Conservation (phyloP, 1,140 invertebrate species). For the Stratiolaelaps scimitus region DNA sequence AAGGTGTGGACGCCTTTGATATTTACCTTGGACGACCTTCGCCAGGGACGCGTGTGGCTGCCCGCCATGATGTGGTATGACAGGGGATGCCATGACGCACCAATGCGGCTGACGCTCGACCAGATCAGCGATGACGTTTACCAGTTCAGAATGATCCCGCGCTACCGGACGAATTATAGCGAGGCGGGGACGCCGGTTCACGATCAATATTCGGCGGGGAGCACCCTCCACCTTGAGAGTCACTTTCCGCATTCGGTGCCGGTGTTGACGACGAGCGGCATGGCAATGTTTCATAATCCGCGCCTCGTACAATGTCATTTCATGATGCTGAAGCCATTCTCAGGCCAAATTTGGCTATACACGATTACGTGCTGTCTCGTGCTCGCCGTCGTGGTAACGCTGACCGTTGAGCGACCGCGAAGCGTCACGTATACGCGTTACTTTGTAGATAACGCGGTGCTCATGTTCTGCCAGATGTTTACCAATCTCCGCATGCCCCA, state of each 20-base stretch:
- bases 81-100: background rate
- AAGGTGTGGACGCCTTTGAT: background rate
- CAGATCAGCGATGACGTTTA: background rate
- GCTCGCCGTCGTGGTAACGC: background rate
- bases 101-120: background rate
- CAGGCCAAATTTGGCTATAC: background rate
- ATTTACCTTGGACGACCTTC: background rate
- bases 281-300: constrained; percentile 1
- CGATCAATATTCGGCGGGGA: constrained; percentile 7
- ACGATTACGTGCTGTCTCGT: background rate
- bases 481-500: background rate
- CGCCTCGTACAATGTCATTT: background rate
- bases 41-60: background rate
- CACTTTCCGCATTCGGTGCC: constrained; percentile 1
- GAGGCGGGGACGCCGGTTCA: background rate
- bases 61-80: constrained; percentile 4
- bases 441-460: background rate
- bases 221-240: background rate
- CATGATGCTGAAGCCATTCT: background rate
- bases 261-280: background rate
- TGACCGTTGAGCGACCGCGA: background rate
- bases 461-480: constrained; percentile 18
- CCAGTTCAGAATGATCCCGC: constrained; percentile 8
- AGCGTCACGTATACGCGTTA: background rate
- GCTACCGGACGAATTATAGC: background rate